A percentile compares a stretch with the other conserved stretches of the same genome.
These are phyloP conservation scores for Heliconius cydno DNA, from an alignment of 2,888 invertebrate genomes.

Conservation along the genomic window DNA sequence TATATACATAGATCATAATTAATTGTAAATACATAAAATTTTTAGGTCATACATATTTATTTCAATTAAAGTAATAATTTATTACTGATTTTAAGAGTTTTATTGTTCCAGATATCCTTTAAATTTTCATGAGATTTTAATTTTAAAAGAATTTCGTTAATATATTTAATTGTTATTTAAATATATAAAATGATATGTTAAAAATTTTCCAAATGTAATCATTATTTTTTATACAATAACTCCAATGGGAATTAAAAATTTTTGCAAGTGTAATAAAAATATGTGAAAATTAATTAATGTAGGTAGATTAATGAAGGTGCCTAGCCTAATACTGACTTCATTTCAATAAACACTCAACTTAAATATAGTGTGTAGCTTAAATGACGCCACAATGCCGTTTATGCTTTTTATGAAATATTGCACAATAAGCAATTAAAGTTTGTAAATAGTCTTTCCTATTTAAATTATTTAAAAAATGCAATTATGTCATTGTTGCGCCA, in stretches of 20 bases:
- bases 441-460: background rate
- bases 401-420: background rate
- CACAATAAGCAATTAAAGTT: background rate
- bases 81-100: background rate
- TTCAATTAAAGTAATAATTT: slow-evolving; percentile 14
- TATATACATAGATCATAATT: background rate
- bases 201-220: background rate
- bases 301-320: background rate
- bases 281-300: background rate
- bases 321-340: slow-evolving; percentile 1
- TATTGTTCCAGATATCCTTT: background rate
- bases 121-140: background rate
- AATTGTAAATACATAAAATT: slow-evolving; percentile 17
- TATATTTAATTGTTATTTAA: background rate
- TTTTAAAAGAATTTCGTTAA: background rate
- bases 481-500: background rate
- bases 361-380: background rate
- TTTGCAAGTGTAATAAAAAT: background rate
- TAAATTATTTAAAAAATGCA: background rate
- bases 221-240: background rate
- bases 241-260: background rate
- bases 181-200: background rate
- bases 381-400: background rate
- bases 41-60: slow-evolving; percentile 1
- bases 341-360: background rate